Evolutionary conservation across 2,888 invertebrate species (phyloP), one percentile per base, ranked within the genome.

Genomic region (Chorisops tibialis): DNA sequence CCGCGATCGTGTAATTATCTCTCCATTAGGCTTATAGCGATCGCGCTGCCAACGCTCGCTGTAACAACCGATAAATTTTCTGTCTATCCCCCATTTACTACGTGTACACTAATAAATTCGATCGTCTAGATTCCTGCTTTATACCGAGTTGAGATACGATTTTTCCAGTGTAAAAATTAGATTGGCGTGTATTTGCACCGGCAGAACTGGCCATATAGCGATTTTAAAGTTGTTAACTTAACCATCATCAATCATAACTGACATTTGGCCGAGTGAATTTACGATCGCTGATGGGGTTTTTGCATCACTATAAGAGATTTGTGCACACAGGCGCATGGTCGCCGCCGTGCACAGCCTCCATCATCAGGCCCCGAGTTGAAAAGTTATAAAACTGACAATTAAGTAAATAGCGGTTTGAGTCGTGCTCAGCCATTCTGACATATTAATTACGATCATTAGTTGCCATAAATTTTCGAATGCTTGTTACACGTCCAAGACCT

Each of bases 381-480:
- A n/a, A 56, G 56, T 43, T 41, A 60, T 49, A 60, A n/a, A 30
- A 38, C 59, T 60, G 59, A 60, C 59, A 60, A 60, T 60, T 60
- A 60, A 49, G 59, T 60, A 60, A 60, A 60, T 60, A 60, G 59
- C 59, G 59, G 49, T 35, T 49, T 39, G 59, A 49, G 24, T 66
- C 68, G 67, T 68, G 67, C 66, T 68, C 66, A 61, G 61, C 63
- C 63, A 67, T 67, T 68, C 65, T 68, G 68, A 68, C 68, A 68
- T 68, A 68, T 68, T 68, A 68, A 68, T 68, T 68, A 66, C 67
- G 63, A 67, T 67, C 68, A 68, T 68, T 68, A 68, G 68, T 62
- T 67, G 67, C 66, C 63, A 67, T 67, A 68, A 66, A 68, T 68
- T 67, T 60, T 67, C 65, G 64, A 59, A 62, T 63, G 66, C 64